phyloP scores from a whole-genome alignment of 2,888 invertebrate species.

The Catotricha subobsoleta region DNA sequence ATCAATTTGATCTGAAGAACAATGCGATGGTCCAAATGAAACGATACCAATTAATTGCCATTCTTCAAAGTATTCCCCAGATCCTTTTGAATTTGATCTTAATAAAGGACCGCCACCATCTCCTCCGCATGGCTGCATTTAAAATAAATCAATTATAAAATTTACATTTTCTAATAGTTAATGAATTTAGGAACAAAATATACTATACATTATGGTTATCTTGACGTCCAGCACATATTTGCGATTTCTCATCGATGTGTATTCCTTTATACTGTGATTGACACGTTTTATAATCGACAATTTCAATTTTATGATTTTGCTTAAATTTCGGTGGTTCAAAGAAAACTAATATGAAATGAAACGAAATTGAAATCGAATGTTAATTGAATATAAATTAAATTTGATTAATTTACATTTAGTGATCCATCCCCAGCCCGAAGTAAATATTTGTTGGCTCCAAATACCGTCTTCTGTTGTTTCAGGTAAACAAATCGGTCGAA shows the following conservation, averaged over 20 bases:
- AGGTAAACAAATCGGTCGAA: slow-evolving; percentile 5
- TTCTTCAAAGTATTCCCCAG: slow-evolving; percentile 1
- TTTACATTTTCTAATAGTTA: no score
- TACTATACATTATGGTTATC: background rate
- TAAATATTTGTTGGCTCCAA: background rate
- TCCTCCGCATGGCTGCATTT: background rate
- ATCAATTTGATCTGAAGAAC: background rate
- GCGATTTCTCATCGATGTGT: slow-evolving; percentile 3
- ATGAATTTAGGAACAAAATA: no score
- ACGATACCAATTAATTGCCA: slow-evolving; percentile 2
- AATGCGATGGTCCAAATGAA: slow-evolving; percentile 2
- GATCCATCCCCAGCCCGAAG: slow-evolving; percentile 2
- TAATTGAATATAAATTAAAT: no score
- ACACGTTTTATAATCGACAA: no score
- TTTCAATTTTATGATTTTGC: no score
- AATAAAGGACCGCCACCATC: slow-evolving; percentile 2
- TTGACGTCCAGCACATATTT: slow-evolving; percentile 2
- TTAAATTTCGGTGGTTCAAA: no score
- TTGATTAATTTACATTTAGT: slow-evolving; percentile 1
- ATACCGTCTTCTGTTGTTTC: background rate
- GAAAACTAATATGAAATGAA: no score
- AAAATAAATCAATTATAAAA: no score
- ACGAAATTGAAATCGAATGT: no score
- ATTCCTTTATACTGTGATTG: background rate
- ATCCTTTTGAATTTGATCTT: no score